Evolutionary conservation across 2,113 vertebrate genomes (phyloP).

Genomic region (Tupaia chinensis): DNA sequence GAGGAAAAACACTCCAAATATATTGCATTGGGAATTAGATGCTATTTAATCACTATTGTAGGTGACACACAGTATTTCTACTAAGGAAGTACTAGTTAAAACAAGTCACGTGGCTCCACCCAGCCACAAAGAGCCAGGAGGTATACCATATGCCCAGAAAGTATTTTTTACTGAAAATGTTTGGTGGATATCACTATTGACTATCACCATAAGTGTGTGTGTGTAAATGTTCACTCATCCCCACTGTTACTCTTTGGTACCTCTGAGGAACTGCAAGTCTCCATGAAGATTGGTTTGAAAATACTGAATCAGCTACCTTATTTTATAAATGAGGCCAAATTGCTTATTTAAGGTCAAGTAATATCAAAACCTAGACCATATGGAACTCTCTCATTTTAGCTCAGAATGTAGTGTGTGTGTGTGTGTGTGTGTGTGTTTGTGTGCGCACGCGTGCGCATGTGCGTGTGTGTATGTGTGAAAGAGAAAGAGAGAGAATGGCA

Average conservation of each 20-base stretch:
- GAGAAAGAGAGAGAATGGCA: background rate
- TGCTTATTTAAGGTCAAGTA: slow-evolving; percentile 41
- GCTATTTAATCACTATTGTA: background rate
- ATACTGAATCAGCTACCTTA: background rate
- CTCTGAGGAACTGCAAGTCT: background rate
- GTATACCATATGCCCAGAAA: background rate
- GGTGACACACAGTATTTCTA: background rate
- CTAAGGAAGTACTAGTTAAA: background rate
- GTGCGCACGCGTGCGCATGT: no score
- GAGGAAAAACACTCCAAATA: background rate
- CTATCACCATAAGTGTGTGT: background rate
- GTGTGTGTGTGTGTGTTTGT: background rate
- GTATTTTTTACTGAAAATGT: background rate
- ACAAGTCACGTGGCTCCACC: background rate
- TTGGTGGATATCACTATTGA: background rate
- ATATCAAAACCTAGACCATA: background rate
- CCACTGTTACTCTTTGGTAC: background rate
- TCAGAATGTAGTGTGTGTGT: background rate
- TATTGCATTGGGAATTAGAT: background rate
- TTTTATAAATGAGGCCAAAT: background rate
- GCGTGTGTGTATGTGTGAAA: no score
- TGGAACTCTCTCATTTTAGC: slow-evolving; percentile 33
- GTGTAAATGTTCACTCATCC: background rate
- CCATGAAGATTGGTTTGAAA: background rate
- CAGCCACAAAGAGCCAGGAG: background rate